Base-by-base conservation (phyloP, 2,797 vertebrate species). In the Falco columbarius region DNA sequence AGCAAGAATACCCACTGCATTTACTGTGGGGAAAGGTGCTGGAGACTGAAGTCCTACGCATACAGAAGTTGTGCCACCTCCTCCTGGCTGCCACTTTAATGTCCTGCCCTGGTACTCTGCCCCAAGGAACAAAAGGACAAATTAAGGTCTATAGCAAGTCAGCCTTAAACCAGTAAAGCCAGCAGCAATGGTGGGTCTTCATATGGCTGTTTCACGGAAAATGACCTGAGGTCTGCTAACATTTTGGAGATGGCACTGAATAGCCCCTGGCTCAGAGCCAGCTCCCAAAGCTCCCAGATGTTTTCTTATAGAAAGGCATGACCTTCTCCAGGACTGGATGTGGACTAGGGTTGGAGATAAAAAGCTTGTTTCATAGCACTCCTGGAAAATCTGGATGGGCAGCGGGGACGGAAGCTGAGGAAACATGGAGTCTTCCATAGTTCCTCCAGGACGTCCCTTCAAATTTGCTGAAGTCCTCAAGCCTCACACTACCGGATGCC, bases 401-500 rank as follows among this genome's bases (percentile, higher is more conserved):
- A 93, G 8, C 13, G 59, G 47, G 51, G 17, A 89, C 30, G 24
- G n/a, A 75, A 74, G 46, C 9, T 5, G 13, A 79, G 34, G 21
- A 75, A 86, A 68, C 0, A 0, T 6, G 27, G 61, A 34, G 8
- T 9, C n/a, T 74, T 72, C 76, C 18, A 16, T 17, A 40, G 54
- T n/a, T 92, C 15, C 52, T 87, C 9, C n/a, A 52, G 23, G 9
- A 6, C 52, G 32, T 76, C 12, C 49, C 24, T 71, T 91, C 24
- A 44, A 15, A 62, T 74, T 52, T 62, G 5, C 26, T 68, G 11
- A 65, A 74, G 36, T 77, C 65, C 75, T 81, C 52, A 67, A 89
- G 54, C n/a, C 19, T 81, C 1, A 2, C 10, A 29, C 13, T 23
- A 74, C 52, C 40, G 0, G 0, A 44, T 52, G 36, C 30, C 30